These are phyloP conservation scores for Drosophila suzukii DNA, from an alignment of 1,140 invertebrate species.

Conservation along the genomic window DNA sequence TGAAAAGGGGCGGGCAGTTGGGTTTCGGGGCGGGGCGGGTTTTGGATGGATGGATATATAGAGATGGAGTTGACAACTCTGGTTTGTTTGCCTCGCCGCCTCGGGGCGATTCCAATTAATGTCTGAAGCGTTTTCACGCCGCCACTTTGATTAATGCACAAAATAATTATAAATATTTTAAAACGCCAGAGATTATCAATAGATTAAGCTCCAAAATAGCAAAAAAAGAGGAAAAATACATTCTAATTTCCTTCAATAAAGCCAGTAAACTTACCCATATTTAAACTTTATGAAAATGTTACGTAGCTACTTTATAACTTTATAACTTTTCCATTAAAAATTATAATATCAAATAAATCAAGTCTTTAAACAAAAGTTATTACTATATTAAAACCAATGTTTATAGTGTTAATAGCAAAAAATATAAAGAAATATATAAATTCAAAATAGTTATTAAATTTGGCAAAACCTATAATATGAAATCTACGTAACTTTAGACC, in stretches of 20 bases:
- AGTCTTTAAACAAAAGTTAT: not conserved
- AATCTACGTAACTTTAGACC: too few species aligned
- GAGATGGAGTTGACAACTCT: constrained; percentile 46
- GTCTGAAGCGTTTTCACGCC: constrained; percentile 66
- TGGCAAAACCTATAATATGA: too few species aligned
- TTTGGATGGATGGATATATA: constrained; percentile 22
- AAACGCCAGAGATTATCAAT: not conserved
- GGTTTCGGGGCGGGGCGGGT: constrained; percentile 5
- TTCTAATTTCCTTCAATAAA: not conserved
- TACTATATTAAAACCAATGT: too few species aligned
- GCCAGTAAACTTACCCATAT: too few species aligned
- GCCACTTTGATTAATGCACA: constrained; percentile 60
- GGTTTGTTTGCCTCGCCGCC: constrained; percentile 35
- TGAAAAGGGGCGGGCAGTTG: constrained; percentile 19
- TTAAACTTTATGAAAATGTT: too few species aligned
- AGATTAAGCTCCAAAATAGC: not conserved
- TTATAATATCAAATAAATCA: not conserved
- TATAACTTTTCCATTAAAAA: not conserved
- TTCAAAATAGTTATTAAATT: not conserved
- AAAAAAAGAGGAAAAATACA: not conserved
- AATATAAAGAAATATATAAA: too few species aligned
- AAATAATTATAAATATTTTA: constrained; percentile 59
- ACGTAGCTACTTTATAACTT: not conserved
- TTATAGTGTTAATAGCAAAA: too few species aligned
- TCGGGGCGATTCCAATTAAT: constrained; percentile 58